Evolutionary conservation across 2,888 invertebrate genomes (phyloP), one percentile per base, ranked within the genome.

Genomic region (Scaeva pyrastri): DNA sequence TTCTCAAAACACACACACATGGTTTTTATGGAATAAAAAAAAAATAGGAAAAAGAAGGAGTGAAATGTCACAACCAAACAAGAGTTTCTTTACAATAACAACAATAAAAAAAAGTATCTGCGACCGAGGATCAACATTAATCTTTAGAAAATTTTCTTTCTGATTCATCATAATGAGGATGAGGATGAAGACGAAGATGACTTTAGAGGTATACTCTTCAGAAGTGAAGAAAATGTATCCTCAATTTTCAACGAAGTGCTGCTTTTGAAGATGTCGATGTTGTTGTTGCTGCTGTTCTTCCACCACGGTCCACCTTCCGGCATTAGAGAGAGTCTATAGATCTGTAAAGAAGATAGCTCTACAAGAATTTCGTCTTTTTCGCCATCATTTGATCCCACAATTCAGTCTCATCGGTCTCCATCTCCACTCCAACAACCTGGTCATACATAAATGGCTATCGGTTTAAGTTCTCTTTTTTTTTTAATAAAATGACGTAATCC

Each of bases 401-500:
- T 14, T 64, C 64, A 16, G 16, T 2, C 7, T 31, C 31, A 10
- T 64, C 64, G 12, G 16, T 2, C 7, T 31, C 31, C 8, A 8
- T 5, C 6, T 31, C 31, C 31, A 31, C 50, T 68, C 52, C 11
- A 52, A 68, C 39, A 23, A 52, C 19, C 39, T 52, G 39, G 36
- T 39, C 68, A 50, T n/a, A n/a, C 36, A 68, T 31, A 31, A 52
- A 68, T 52, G 39, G 52, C 50, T 68, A 68, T 68, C 39, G 21
- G 36, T 66, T 62, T 43, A 4, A 5, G 16, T n/a, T 39, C 12
- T 31, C 31, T 19, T 12, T n/a, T 21, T 16, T 26, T 66, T 16
- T 31, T 16, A 31, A 36, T 16, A 19, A 39, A 68, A 81, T 86
- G 82, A 86, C 78, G 77, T 74, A 86, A 86, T 71, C 64, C 50